Percentiles rank a stretch among this genome's conserved stretches.
Evolutionary conservation across 1,140 invertebrate species (phyloP).

Genomic region (Drosophila murphyi): DNA sequence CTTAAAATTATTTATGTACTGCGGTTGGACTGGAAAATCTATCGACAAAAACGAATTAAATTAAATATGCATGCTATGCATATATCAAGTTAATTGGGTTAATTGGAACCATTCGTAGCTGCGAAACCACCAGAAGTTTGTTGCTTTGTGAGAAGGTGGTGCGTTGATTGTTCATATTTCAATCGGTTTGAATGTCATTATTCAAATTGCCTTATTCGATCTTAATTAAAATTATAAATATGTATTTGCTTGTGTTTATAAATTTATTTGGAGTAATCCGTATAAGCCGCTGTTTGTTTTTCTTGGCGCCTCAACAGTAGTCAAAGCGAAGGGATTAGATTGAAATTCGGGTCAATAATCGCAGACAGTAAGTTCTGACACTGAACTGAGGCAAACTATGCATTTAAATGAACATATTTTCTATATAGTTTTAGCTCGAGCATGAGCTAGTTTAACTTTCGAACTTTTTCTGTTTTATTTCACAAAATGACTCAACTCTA

Average conservation of each 20-base stretch:
- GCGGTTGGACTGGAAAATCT: slow-evolving; percentile 18
- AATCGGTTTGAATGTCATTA: slow-evolving; percentile 29
- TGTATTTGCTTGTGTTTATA: background rate
- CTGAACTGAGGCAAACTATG: too few relatives aligned
- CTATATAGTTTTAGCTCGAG: too few relatives aligned
- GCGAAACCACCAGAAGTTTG: slow-evolving; percentile 34
- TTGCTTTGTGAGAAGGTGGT: slow-evolving; percentile 19
- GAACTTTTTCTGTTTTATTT: too few relatives aligned
- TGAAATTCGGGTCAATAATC: background rate
- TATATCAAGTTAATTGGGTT: slow-evolving; percentile 80
- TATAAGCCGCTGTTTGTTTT: slow-evolving; percentile 5
- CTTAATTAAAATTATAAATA: slow-evolving; percentile 40
- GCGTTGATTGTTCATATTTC: slow-evolving; percentile 18
- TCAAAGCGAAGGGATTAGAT: background rate
- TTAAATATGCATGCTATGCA: slow-evolving; percentile 73
- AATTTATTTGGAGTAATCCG: background rate
- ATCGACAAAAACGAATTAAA: slow-evolving; percentile 34
- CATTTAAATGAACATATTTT: too few relatives aligned
- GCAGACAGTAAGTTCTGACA: background rate
- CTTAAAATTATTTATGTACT: slow-evolving; percentile 39
- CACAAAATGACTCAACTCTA: background rate
- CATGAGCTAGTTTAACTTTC: too few relatives aligned
- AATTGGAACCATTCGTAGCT: slow-evolving; percentile 52
- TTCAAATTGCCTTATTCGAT: slow-evolving; percentile 27
- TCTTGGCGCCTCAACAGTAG: background rate